Percentiles rank a stretch among this genome's conserved stretches.
These are phyloP conservation scores for Sesamia inferens DNA, from an alignment of 2,888 invertebrate species.

Conservation along the genomic window DNA sequence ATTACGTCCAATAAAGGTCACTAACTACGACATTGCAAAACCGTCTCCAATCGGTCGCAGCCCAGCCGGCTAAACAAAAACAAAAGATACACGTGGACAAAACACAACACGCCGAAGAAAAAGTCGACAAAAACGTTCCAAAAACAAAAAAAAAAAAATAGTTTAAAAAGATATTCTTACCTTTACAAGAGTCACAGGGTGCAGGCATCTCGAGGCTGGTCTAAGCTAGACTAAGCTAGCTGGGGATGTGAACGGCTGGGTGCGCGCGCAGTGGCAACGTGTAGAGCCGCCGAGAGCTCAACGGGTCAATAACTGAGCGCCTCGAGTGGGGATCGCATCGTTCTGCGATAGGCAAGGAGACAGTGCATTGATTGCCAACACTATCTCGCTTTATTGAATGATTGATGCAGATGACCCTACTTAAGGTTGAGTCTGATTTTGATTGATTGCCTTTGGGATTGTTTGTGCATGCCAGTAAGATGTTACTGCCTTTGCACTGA, in stretches of 20 bases:
- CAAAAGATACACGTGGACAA: constrained; percentile 45
- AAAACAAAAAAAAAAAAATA: background rate
- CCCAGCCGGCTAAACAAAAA: constrained; percentile 43
- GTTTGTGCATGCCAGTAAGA: background rate
- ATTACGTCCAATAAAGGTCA: constrained; percentile 25
- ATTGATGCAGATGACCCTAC: constrained; percentile 19
- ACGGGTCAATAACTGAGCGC: constrained; percentile 88
- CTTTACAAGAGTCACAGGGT: constrained; percentile 86
- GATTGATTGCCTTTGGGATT: constrained; percentile 27
- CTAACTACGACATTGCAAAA: constrained; percentile 50
- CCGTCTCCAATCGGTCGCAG: background rate
- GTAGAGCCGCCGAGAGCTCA: constrained; percentile 60
- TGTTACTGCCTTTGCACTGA: background rate
- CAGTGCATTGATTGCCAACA: constrained; percentile 27
- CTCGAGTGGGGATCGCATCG: constrained; percentile 77
- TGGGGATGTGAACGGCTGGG: constrained; percentile 57
- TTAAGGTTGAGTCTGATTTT: background rate
- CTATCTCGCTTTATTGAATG: constrained; percentile 36
- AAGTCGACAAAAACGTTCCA: background rate
- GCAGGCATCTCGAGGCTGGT: constrained; percentile 79
- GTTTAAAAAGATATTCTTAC: constrained; percentile 67
- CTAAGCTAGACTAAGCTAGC: constrained; percentile 69
- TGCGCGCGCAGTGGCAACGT: constrained; percentile 78
- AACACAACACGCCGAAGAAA: background rate
- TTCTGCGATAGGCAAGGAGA: constrained; percentile 62